Evolutionary conservation across 1,140 invertebrate genomes (phyloP), one percentile per base, ranked within the genome.

Genomic region (Lerema accius): DNA sequence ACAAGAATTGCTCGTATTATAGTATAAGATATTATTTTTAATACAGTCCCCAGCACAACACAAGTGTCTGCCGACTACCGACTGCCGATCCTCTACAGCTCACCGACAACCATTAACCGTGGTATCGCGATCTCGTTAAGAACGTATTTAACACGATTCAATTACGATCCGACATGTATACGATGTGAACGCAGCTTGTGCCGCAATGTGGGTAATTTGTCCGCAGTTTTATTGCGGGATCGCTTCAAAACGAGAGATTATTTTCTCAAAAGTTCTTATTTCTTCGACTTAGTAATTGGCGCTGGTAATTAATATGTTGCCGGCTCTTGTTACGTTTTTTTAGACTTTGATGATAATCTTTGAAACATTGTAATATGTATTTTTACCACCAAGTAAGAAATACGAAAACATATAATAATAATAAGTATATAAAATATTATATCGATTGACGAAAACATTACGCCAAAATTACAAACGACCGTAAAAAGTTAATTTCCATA

Each of bases 161-260:
- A 86, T 86, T 86, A 86, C 78, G 70, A 77, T 79, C 78, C 75
- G 84, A 86, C 84, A 77, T 82, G 76, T 79, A 81, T 77, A 81
- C 59, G 76, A 69, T 62, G 64, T 72, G 69, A 68, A 70, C 51
- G 56, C 71, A 61, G 59, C 51, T 43, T 55, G 5, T 4, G 46
- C 26, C 32, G 32, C 13, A 17, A 0, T 40, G 17, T 35, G n/a
- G 39, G 69, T 50, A 56, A 60, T 76, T 64, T 53, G 63, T 69
- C 64, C 60, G 23, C 23, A 45, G 48, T 63, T 76, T 72, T 76
- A 76, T 72, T 67, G 58, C 45, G 26, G n/a, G 49, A 45, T 49
- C 39, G 58, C 28, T 13, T 28, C 42, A 11, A 15, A 23, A 28
- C 14, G 43, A 17, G 3, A 53, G 50, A 53, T 53, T 53, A 53